Base-by-base conservation (phyloP, 1,140 invertebrate species). In the Berghia stephanieae region DNA sequence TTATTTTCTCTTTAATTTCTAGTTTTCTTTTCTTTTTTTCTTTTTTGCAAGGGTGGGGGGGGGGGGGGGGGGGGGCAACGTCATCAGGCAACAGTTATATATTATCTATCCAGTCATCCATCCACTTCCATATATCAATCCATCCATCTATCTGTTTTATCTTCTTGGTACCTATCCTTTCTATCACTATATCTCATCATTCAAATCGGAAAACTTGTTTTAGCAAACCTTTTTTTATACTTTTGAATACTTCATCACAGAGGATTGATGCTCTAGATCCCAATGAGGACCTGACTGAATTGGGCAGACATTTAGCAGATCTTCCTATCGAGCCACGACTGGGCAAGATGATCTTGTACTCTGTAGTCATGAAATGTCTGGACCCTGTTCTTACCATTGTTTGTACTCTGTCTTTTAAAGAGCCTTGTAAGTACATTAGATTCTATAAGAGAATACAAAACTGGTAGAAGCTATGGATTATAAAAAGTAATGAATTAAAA, bases 301-400 rank as follows among this genome's bases (percentile, higher is more conserved):
- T 99, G 3, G 98, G 97, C 2, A 92, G 93, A 78, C 94, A 96
- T 83, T 88, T 99, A 10, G 88, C 96, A 8, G 95, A 99, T 88
- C 89, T 99, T 18, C 96, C 97, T 0, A 90, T 99, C 2, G 95
- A 98, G 79, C 97, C 97, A 0, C 92, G 95, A 82, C 91, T 97
- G 18, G 96, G 95, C 3, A 97, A 98, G 91, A 95, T 97, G 93
- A 89, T 99, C 36, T 89, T 99, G 2, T 97, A 96, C 86, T 93
- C 95, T 2, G 93, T 96, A 31, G 93, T 98, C 4, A 91, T 99
- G 40, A 96, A 96, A 87, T 99, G 98, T 87, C 88, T 99, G 1
- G 96, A 98, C 91, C 98, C 98, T 5, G 92, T 99, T 36, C 89
- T 99, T 34, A 98, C 96, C 0, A 94, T 99, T 66, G 96, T 96